Percentiles rank a stretch among this genome's conserved stretches.
phyloP scores from a whole-genome alignment of 2,797 vertebrate genomes.

The Neomorphus geoffroyi region DNA sequence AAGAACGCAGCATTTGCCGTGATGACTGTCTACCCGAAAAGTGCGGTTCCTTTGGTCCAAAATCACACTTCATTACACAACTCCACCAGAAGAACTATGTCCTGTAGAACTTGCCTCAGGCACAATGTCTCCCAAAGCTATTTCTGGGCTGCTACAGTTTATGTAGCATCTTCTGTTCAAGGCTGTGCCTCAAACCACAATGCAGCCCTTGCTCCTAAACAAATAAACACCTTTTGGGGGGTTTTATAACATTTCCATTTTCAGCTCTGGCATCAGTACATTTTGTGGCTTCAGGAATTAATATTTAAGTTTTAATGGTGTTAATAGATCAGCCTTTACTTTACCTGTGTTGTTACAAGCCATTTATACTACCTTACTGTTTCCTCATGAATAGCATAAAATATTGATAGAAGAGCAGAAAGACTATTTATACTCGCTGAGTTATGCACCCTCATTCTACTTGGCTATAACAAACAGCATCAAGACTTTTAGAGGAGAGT shows the following conservation, averaged over 20 bases:
- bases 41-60: neutral
- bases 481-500: neutral
- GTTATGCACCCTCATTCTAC: constrained; percentile 18
- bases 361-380: constrained; percentile 64
- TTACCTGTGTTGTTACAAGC: constrained; percentile 52
- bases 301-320: constrained; percentile 60
- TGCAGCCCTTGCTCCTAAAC: constrained; percentile 1
- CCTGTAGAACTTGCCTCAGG: neutral
- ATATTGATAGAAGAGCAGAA: constrained; percentile 64
- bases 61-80: neutral
- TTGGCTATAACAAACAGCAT: constrained; percentile 22
- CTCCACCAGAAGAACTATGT: neutral
- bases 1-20: rapidly evolving
- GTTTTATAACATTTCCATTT: constrained; percentile 3
- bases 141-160: neutral
- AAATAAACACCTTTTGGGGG: neutral
- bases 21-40: neutral
- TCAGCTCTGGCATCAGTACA: neutral
- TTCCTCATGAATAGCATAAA: constrained; percentile 52
- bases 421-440: constrained; percentile 61
- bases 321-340: constrained; percentile 48
- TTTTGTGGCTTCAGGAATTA: constrained; percentile 53
- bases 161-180: neutral
- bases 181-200: constrained; percentile 22
- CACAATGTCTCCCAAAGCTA: neutral